A percentile compares a stretch with the other conserved stretches of the same genome.
These are phyloP conservation scores for Ictalurus furcatus DNA, from an alignment of 2,113 vertebrate species.

Conservation along the genomic window DNA sequence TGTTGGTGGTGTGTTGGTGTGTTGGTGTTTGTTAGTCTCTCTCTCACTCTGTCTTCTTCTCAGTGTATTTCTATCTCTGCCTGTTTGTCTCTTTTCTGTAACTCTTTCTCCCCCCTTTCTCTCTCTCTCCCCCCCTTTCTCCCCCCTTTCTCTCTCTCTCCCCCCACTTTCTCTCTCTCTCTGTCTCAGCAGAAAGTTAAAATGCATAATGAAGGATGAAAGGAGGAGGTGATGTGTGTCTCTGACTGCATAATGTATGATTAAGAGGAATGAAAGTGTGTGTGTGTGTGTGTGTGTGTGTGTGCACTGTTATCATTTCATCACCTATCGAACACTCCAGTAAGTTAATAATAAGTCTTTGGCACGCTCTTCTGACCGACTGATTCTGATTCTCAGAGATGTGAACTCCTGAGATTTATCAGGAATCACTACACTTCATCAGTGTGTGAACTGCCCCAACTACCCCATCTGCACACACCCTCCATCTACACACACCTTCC, in stretches of 20 bases:
- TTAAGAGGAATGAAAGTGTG: conserved; percentile 12
- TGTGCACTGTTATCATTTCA: conserved; percentile 17
- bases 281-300: conserved; percentile 21
- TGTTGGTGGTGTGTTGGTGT: no score
- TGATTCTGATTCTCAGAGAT: no score
- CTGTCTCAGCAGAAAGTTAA: conserved; percentile 21
- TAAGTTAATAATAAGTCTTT: not conserved
- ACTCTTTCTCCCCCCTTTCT: not conserved
- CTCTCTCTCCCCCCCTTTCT: not conserved
- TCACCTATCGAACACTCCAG: not conserved
- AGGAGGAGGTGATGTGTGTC: conserved; percentile 27
- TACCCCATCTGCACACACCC: no score
- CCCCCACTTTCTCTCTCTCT: not conserved
- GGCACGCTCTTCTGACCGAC: no score
- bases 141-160: not conserved
- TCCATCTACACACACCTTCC: no score
- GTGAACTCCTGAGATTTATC: no score
- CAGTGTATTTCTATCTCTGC: no score
- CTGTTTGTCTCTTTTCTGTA: not conserved
- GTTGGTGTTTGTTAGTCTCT: no score
- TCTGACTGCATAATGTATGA: conserved; percentile 18
- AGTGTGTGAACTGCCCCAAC: no score
- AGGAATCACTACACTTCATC: no score
- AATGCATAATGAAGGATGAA: conserved; percentile 34
- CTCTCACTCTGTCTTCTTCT: not conserved